Evolutionary conservation across 2,113 vertebrate genomes (phyloP).

Genomic region (Charina bottae): DNA sequence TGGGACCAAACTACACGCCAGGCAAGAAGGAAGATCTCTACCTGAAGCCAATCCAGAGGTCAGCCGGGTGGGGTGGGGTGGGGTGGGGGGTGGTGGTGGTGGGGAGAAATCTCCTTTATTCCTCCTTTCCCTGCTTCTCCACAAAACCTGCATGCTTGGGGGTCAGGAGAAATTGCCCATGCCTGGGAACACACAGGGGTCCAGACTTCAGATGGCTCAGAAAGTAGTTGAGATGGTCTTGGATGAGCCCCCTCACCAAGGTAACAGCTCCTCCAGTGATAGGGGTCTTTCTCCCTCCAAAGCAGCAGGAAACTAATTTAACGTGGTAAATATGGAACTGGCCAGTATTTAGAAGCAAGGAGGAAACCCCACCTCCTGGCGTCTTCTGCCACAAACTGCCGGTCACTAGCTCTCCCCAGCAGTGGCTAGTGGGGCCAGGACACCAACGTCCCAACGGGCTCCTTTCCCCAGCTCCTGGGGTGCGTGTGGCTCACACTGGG

Average conservation of each 20-base stretch:
- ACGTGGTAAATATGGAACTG: background rate
- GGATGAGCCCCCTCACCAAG: no score
- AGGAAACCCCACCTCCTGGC: background rate
- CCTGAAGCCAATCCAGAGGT: slow-evolving; percentile 96
- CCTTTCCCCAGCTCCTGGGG: background rate
- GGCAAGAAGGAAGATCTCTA: slow-evolving; percentile 97
- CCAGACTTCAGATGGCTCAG: no score
- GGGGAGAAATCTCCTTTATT: background rate
- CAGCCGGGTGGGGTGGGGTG: slow-evolving; percentile 8
- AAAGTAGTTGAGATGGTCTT: no score
- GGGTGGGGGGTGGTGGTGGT: no score
- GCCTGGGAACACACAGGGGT: no score
- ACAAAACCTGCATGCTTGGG: background rate
- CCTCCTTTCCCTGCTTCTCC: no score
- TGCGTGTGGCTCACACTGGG: background rate
- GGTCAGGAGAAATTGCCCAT: background rate
- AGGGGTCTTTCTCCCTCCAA: no score
- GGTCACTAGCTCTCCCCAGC: background rate
- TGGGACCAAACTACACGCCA: slow-evolving; percentile 94
- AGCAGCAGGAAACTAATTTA: background rate
- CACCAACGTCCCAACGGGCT: accelerated
- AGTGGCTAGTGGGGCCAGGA: no score
- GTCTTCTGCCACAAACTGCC: background rate
- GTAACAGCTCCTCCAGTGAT: no score
- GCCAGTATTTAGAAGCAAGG: background rate